phyloP scores from a whole-genome alignment of 2,797 vertebrate genomes.

The Leontopithecus rosalia region DNA sequence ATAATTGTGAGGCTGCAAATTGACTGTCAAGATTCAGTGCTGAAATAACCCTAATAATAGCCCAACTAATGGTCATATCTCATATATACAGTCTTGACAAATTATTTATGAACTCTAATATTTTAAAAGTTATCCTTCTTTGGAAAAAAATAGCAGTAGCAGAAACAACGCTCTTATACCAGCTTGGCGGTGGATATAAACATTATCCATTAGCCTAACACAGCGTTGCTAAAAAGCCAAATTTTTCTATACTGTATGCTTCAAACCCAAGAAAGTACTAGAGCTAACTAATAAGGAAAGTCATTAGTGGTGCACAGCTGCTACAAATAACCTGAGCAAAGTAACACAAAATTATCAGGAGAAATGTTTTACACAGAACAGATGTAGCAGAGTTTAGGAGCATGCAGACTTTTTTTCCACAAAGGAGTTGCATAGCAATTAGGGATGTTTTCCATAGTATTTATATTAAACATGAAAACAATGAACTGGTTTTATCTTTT shows the following conservation, averaged over 20 bases:
- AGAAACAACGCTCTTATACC: not conserved
- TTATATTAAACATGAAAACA: constrained; percentile 71
- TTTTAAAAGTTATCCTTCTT: constrained; percentile 5
- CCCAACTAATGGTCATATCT: not conserved
- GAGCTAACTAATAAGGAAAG: constrained; percentile 80
- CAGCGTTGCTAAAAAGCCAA: constrained; percentile 72
- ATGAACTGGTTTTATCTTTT: constrained; percentile 66
- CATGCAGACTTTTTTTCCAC: constrained; percentile 66
- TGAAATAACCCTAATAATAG: not conserved
- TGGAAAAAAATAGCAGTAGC: constrained; percentile 1
- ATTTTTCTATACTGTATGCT: constrained; percentile 74
- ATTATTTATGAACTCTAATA: not conserved
- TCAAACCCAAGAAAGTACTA: constrained; percentile 76
- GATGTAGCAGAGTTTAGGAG: constrained; percentile 79
- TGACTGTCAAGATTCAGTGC: not conserved
- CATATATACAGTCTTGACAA: not conserved
- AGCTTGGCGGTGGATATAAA: constrained; percentile 42
- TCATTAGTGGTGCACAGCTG: constrained; percentile 85
- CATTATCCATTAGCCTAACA: constrained; percentile 27
- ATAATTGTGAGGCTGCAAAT: not conserved
- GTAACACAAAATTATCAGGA: constrained; percentile 80
- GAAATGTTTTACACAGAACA: constrained; percentile 82
- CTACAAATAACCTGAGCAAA: constrained; percentile 79
- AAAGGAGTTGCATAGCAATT: constrained; percentile 74
- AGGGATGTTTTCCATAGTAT: constrained; percentile 66